Evolutionary conservation across 2,113 vertebrate species (phyloP), one percentile per base, ranked within the genome.

Genomic region (Corvus cornix): DNA sequence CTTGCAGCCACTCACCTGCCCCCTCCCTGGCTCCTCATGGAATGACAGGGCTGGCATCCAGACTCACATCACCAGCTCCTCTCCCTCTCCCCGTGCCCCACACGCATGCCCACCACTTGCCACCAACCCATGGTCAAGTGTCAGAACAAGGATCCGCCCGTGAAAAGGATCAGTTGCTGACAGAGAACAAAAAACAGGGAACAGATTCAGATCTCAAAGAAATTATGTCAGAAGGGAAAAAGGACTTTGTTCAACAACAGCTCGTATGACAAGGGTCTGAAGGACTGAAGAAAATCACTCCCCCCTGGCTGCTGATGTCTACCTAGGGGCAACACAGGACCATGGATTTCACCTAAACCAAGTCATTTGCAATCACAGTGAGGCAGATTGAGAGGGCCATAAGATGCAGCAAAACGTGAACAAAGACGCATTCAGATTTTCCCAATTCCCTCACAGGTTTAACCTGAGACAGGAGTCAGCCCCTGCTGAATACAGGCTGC

Each of bases 141-240:
- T 31, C 68, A 66, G 26, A 55, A 53, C 39, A 37, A 46, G 26
- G 59, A 37, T 16, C 1, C 33, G 27, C n/a, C 14, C 0, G 0
- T 27, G 17, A 6, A 43, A 82, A 56, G 33, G 30, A 60, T 48
- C 35, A 10, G 6, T 1, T 39, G 21, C 26, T 81, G 55, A 17
- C 43, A 80, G 18, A 49, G 37, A 37, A 66, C 24, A 30, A 21
- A 78, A 76, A 63, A 33, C 18, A 76, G 41, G 9, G n/a, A 76
- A 76, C 2, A 2, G 37, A 56, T 8, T 59, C 11, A 33, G 6
- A 69, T 43, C 18, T 46, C 22, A 27, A 58, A 60, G 18, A 51
- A 73, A 49, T 53, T 18, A 56, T 0, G 0, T 13, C 27, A 84
- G 11, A 52, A 41, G 3, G 22, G 27, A 3, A 58, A 75, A 80